phyloP scores from a whole-genome alignment of 2,888 invertebrate species.

The Diloba caeruleocephala region DNA sequence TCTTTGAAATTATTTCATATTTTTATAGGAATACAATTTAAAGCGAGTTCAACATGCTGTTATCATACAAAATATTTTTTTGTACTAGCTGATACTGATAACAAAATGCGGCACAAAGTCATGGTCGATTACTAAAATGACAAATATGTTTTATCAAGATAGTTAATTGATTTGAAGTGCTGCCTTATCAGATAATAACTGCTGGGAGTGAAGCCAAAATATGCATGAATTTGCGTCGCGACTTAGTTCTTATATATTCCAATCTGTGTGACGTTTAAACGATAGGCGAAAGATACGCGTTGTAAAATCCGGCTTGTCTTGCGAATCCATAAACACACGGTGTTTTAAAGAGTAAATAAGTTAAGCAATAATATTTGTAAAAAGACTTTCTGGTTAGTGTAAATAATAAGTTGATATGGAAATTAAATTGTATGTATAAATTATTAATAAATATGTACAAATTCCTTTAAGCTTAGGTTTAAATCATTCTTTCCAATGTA shows the following conservation, averaged over 20 bases:
- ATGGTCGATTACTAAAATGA: constrained; percentile 17
- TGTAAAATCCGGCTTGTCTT: background rate
- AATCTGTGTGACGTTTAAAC: background rate
- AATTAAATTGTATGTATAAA: constrained; percentile 45
- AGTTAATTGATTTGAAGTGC: constrained; percentile 18
- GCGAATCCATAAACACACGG: constrained; percentile 6
- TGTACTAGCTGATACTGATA: constrained; percentile 20
- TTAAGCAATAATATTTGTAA: constrained; percentile 20
- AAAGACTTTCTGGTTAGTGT: constrained; percentile 40
- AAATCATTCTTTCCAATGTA: constrained; percentile 50
- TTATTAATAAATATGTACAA: constrained; percentile 47
- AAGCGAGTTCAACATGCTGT: constrained; percentile 27
- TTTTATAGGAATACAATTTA: background rate
- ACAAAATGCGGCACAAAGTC: constrained; percentile 28
- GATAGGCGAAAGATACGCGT: background rate
- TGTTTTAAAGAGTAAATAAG: constrained; percentile 11
- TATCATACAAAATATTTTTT: constrained; percentile 21
- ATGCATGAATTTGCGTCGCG: background rate
- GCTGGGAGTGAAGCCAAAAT: background rate
- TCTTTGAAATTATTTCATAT: constrained; percentile 1
- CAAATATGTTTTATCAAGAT: constrained; percentile 19
- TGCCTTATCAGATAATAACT: constrained; percentile 8
- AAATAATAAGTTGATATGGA: constrained; percentile 42
- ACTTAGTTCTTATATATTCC: background rate
- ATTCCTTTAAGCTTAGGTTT: constrained; percentile 44